phyloP scores from a whole-genome alignment of 2,888 invertebrate species.

The Xestobium rufovillosum region DNA sequence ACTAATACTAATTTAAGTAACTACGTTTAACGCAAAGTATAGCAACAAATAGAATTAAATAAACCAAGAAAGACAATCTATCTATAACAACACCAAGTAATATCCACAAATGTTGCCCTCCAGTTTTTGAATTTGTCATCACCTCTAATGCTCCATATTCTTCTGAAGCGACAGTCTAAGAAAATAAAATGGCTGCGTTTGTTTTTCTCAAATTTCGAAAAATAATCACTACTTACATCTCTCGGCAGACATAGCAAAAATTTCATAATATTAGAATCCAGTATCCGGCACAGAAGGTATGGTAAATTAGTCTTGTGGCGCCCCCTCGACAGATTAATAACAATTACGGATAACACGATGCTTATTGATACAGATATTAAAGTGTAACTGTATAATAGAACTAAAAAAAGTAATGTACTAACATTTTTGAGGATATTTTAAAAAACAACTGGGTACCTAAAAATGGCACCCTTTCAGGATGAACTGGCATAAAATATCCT shows the following conservation, averaged over 20 bases:
- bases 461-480: slow-evolving; percentile 33
- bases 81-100: slow-evolving; percentile 35
- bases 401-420: slow-evolving; percentile 28
- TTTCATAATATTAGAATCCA: slow-evolving; percentile 29
- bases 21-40: too few relatives aligned
- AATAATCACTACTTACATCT: slow-evolving; percentile 32
- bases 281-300: slow-evolving; percentile 27
- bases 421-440: background rate
- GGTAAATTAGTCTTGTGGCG: slow-evolving; percentile 29
- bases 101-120: slow-evolving; percentile 34
- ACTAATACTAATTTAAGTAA: too few relatives aligned
- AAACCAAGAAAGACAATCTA: slow-evolving; percentile 32
- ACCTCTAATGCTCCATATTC: too few relatives aligned
- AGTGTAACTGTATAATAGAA: slow-evolving; percentile 33
- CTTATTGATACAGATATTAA: slow-evolving; percentile 30
- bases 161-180: slow-evolving; percentile 31
- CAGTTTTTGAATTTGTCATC: slow-evolving; percentile 22
- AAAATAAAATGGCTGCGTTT: too few relatives aligned
- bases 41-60: slow-evolving; percentile 25
- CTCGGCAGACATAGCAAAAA: slow-evolving; percentile 31
- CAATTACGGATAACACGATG: slow-evolving; percentile 31
- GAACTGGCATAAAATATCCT: slow-evolving; percentile 31
- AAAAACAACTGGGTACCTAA: slow-evolving; percentile 31
- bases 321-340: slow-evolving; percentile 35
- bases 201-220: too few relatives aligned